These are phyloP conservation scores for Bergia puertoricense DNA, from an alignment of 92 coral and sea anemone species.

Conservation along the genomic window DNA sequence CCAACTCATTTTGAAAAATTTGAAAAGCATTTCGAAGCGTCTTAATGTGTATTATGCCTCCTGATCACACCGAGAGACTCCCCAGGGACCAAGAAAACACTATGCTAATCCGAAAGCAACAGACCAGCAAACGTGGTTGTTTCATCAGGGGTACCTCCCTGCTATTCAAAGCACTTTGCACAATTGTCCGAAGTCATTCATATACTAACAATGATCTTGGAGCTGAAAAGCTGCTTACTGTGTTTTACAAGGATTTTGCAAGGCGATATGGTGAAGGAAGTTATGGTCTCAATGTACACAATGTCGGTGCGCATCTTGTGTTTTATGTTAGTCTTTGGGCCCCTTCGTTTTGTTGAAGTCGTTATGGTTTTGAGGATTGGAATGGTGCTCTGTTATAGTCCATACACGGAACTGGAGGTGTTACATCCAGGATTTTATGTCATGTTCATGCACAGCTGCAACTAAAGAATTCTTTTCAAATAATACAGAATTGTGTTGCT, in stretches of 20 bases:
- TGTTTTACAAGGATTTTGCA: too few relatives aligned
- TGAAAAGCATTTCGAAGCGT: constrained; percentile 48
- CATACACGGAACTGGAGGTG: constrained; percentile 72
- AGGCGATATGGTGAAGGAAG: constrained; percentile 49
- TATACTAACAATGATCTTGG: constrained; percentile 12
- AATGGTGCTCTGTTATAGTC: constrained; percentile 58
- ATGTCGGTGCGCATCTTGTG: constrained; percentile 63
- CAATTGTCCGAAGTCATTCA: constrained; percentile 54
- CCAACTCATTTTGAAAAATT: constrained; percentile 41
- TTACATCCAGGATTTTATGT: constrained; percentile 40
- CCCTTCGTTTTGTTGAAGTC: constrained; percentile 62
- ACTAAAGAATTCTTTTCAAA: constrained; percentile 22
- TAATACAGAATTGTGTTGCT: constrained; percentile 17
- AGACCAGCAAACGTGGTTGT: constrained; percentile 70
- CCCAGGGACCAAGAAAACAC: constrained; percentile 64
- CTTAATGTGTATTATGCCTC: constrained; percentile 49
- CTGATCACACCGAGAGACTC: constrained; percentile 61
- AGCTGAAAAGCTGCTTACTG: too few relatives aligned
- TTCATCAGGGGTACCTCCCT: constrained; percentile 59
- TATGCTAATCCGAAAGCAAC: constrained; percentile 53
- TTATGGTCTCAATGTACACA: constrained; percentile 71
- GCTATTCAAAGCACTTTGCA: constrained; percentile 60
- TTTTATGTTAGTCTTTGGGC: constrained; percentile 62
- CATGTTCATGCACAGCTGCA: constrained; percentile 34
- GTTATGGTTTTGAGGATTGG: constrained; percentile 72